These are phyloP conservation scores for Paramormyrops hopkinsi DNA, from an alignment of 2,797 vertebrate genomes.

Conservation along the genomic window DNA sequence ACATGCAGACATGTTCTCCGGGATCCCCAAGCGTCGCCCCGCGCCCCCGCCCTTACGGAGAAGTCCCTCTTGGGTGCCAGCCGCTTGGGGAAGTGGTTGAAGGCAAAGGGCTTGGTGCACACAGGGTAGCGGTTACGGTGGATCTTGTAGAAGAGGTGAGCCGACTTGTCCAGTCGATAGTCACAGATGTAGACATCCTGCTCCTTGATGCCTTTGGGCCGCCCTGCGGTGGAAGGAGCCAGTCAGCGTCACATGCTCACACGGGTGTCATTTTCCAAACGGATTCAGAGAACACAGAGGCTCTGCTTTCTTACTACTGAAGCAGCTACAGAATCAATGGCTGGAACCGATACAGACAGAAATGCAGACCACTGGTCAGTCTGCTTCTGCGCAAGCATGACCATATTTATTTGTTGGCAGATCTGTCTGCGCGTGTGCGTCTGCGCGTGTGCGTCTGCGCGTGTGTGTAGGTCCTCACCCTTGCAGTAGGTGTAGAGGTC, in stretches of 20 bases:
- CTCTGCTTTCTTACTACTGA: not conserved
- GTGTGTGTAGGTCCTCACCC: constrained; percentile 42
- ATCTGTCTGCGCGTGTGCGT: not conserved
- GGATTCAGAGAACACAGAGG: not conserved
- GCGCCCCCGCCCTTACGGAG: constrained; percentile 8
- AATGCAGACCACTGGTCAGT: not conserved
- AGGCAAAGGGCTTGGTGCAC: constrained; percentile 95
- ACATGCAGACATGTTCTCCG: not conserved
- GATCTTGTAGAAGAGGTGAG: constrained; percentile 98
- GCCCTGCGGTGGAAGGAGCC: constrained; percentile 61
- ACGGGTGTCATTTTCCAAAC: not conserved
- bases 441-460: not conserved
- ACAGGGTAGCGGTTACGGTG: constrained; percentile 94
- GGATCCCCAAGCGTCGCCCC: not conserved
- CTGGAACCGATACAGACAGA: not conserved
- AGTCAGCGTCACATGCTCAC: not conserved
- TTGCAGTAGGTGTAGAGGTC: constrained; percentile 77
- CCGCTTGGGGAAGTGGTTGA: constrained; percentile 94
- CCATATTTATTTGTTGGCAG: not conserved
- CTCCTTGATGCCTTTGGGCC: constrained; percentile 91
- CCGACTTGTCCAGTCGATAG: constrained; percentile 94
- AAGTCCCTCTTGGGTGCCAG: constrained; percentile 93
- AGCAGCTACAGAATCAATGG: not conserved
- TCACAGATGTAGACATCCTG: constrained; percentile 97
- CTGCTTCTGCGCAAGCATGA: not conserved